These are phyloP conservation scores for Atta cephalotes DNA, from an alignment of 1,140 invertebrate genomes.

Conservation along the genomic window DNA sequence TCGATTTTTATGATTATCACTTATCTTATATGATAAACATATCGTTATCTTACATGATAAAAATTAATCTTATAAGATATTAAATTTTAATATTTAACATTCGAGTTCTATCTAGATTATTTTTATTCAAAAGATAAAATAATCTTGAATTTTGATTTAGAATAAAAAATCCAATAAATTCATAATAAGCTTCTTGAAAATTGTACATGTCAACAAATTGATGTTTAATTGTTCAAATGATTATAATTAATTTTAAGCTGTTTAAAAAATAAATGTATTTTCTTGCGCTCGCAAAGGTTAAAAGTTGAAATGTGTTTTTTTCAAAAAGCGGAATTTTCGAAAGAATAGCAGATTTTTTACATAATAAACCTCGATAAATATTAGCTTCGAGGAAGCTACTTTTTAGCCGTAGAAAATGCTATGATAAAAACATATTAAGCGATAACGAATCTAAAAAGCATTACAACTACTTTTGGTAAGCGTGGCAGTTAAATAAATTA, in stretches of 20 bases:
- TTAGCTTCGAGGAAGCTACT: slow-evolving; percentile 15
- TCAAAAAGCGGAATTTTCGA: neutral
- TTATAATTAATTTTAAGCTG: neutral
- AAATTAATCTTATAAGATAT: neutral
- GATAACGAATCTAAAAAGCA: slow-evolving; percentile 30
- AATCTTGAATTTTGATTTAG: neutral
- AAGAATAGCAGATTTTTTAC: slow-evolving; percentile 11
- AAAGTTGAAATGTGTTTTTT: neutral
- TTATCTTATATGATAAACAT: neutral
- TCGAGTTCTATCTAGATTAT: neutral
- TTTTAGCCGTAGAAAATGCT: neutral
- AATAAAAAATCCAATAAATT: neutral
- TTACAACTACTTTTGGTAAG: neutral
- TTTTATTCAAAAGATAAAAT: neutral
- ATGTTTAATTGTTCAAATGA: neutral
- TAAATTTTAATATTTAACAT: neutral
- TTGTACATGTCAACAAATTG: neutral
- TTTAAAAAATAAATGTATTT: neutral
- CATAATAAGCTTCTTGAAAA: neutral
- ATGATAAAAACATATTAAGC: neutral
- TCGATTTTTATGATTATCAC: neutral
- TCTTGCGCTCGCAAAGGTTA: neutral
- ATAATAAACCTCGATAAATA: slow-evolving; percentile 32
- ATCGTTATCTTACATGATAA: neutral
- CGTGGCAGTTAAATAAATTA: neutral